phyloP scores from a whole-genome alignment of 1,140 invertebrate genomes.

The Drosophila bocqueti region DNA sequence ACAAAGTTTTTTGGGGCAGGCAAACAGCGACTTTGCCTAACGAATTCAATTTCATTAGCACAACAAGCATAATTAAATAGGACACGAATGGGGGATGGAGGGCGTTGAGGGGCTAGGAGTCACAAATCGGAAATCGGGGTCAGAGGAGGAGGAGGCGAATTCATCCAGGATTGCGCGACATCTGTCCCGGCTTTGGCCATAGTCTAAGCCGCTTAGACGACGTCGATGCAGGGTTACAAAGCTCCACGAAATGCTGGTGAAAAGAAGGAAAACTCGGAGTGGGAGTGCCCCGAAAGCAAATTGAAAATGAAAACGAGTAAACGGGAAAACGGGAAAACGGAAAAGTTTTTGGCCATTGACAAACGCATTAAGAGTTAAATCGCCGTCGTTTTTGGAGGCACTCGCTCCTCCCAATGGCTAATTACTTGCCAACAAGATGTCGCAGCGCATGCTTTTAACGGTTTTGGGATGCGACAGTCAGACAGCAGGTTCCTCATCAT shows the following conservation, averaged over 20 bases:
- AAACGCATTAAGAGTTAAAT: slow-evolving; percentile 53
- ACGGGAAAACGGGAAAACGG: slow-evolving; percentile 19
- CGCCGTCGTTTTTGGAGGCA: slow-evolving; percentile 16
- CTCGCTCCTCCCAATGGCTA: slow-evolving; percentile 8
- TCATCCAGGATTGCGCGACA: slow-evolving; percentile 8
- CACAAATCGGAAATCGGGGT: background rate
- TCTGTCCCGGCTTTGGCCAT: slow-evolving; percentile 32
- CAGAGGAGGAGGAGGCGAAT: background rate
- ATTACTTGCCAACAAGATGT: slow-evolving; percentile 42
- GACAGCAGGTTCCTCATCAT: background rate
- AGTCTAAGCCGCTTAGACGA: slow-evolving; percentile 32
- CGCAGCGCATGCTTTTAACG: slow-evolving; percentile 4
- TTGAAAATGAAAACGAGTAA: slow-evolving; percentile 19
- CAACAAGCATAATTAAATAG: slow-evolving; percentile 44
- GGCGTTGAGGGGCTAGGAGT: background rate
- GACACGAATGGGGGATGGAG: background rate
- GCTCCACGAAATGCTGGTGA: background rate
- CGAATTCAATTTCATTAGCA: slow-evolving; percentile 49
- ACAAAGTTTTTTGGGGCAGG: slow-evolving; percentile 12
- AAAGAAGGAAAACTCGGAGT: background rate
- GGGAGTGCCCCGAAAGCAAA: slow-evolving; percentile 1
- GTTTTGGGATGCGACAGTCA: background rate
- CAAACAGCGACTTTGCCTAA: slow-evolving; percentile 37
- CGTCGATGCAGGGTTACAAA: slow-evolving; percentile 1
- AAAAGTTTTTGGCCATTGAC: slow-evolving; percentile 46